A percentile compares a stretch with the other conserved stretches of the same genome.
phyloP scores from a whole-genome alignment of 2,888 invertebrate species.

The Tenodera sinensis region DNA sequence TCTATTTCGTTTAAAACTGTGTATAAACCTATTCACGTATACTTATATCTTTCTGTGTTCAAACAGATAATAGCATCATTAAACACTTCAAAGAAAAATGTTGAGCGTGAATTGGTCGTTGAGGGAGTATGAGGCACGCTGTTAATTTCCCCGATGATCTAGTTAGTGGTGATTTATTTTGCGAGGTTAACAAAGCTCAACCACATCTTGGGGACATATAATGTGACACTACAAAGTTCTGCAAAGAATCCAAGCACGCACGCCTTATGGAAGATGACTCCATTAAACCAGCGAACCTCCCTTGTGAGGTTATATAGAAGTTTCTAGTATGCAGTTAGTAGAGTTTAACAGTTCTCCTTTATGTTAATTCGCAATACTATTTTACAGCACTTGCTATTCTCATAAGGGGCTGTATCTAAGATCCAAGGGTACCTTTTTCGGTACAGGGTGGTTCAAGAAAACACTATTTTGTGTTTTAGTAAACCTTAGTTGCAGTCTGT shows the following conservation, averaged over 20 bases:
- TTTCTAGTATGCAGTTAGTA: neutral
- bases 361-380: neutral
- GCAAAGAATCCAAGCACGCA: neutral
- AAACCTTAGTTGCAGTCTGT: too few species aligned
- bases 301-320: neutral
- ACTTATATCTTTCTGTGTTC: neutral
- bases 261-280: neutral
- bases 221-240: neutral
- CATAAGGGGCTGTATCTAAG: too few species aligned
- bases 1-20: too few species aligned
- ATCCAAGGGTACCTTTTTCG: too few species aligned
- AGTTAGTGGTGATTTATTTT: neutral
- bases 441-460: too few species aligned
- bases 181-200: neutral
- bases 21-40: too few species aligned
- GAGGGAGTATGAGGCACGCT: neutral
- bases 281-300: neutral
- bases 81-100: neutral
- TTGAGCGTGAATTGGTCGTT: neutral
- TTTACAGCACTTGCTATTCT: too few species aligned
- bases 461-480: too few species aligned
- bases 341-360: neutral
- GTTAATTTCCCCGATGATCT: neutral
- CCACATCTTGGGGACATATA: neutral
- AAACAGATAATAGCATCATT: neutral